Percentiles rank a stretch among this genome's conserved stretches.
Conservation (phyloP, 2,888 invertebrate species). For the Andrena marginata region DNA sequence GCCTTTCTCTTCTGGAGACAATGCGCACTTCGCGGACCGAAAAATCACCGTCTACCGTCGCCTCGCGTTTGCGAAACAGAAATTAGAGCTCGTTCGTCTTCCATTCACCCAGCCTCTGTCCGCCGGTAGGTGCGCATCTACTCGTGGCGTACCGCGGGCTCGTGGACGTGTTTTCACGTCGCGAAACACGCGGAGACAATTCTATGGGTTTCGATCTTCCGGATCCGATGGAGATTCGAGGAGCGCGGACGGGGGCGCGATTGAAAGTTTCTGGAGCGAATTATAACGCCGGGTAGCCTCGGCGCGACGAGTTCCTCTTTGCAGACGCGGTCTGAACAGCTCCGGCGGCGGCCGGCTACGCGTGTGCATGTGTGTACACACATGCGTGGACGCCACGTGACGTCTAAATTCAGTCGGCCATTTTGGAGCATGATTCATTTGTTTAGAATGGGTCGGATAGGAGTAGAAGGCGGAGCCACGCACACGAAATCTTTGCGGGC, state of each 20-base stretch:
- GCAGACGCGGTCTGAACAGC: constrained; percentile 31
- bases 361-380: constrained; percentile 41
- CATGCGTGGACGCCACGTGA: constrained; percentile 82
- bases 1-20: constrained; percentile 83
- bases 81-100: background rate
- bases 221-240: background rate
- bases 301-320: constrained; percentile 38
- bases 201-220: too few species aligned
- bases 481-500: constrained; percentile 80
- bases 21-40: constrained; percentile 79
- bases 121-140: too few species aligned
- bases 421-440: constrained; percentile 85
- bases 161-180: too few species aligned
- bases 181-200: too few species aligned
- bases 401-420: constrained; percentile 85
- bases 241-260: constrained; percentile 10
- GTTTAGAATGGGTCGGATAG: constrained; percentile 85
- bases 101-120: background rate
- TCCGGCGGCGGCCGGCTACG: constrained; percentile 36
- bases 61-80: constrained; percentile 26
- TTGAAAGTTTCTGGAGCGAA: constrained; percentile 18
- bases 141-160: too few species aligned
- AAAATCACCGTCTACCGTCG: constrained; percentile 82
- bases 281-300: constrained; percentile 27
- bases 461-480: constrained; percentile 84